A percentile compares a stretch with the other conserved stretches of the same genome.
These are phyloP conservation scores for Subanguina moxae DNA, from an alignment of 1,140 invertebrate genomes.

Conservation along the genomic window DNA sequence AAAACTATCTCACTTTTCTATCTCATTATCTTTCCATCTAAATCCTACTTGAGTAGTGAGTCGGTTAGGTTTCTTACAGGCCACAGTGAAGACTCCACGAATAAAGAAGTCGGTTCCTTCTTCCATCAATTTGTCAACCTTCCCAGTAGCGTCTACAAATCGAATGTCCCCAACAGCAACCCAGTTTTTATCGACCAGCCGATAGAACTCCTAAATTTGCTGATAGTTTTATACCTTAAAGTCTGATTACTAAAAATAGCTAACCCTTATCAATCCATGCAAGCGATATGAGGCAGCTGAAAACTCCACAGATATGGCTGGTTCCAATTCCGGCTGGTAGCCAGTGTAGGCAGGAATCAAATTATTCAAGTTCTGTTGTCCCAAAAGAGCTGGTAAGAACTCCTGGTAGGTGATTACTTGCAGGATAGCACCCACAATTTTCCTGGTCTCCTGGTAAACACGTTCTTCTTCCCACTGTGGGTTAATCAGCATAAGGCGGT, in stretches of 20 bases:
- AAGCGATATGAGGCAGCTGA: slow-evolving; percentile 35
- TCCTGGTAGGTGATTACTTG: slow-evolving; percentile 44
- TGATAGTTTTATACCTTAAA: no score
- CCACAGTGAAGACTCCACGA: slow-evolving; percentile 28
- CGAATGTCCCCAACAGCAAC: slow-evolving; percentile 36
- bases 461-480: slow-evolving; percentile 37
- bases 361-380: slow-evolving; percentile 1
- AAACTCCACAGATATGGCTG: slow-evolving; percentile 36
- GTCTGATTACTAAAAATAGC: not conserved
- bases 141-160: slow-evolving; percentile 28
- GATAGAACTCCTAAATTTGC: slow-evolving; percentile 37
- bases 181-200: slow-evolving; percentile 31
- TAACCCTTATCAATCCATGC: slow-evolving; percentile 40
- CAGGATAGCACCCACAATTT: slow-evolving; percentile 43
- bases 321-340: slow-evolving; percentile 34
- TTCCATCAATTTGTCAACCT: slow-evolving; percentile 22
- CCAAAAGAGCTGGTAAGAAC: slow-evolving; percentile 42
- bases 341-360: slow-evolving; percentile 34
- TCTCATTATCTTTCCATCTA: not conserved
- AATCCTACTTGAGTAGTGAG: slow-evolving; percentile 28
- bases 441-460: slow-evolving; percentile 44
- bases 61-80: slow-evolving; percentile 32
- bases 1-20: not conserved
- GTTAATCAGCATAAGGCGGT: slow-evolving; percentile 19
- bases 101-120: slow-evolving; percentile 33